phyloP scores from a whole-genome alignment of 2,888 invertebrate species.

The Polyommatus icarus region DNA sequence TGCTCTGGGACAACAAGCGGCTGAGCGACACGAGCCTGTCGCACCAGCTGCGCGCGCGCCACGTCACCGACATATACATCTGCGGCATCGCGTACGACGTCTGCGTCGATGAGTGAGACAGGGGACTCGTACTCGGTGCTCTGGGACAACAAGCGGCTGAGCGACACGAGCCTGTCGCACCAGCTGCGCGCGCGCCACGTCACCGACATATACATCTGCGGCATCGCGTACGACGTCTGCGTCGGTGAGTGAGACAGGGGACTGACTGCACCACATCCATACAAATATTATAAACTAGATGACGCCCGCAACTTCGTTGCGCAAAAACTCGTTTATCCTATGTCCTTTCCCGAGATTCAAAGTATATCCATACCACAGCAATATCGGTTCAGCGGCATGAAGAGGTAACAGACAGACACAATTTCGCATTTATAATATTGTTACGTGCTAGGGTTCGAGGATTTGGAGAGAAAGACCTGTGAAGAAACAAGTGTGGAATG shows the following conservation, averaged over 20 bases:
- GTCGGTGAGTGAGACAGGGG: constrained; percentile 82
- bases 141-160: constrained; percentile 97
- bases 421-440: too few species aligned
- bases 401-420: too few species aligned
- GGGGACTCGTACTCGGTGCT: constrained; percentile 98
- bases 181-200: constrained; percentile 89
- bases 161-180: constrained; percentile 90
- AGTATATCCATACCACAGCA: too few species aligned
- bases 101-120: constrained; percentile 86
- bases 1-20: constrained; percentile 99
- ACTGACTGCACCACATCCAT: not conserved
- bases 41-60: constrained; percentile 87
- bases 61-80: constrained; percentile 94
- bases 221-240: constrained; percentile 97
- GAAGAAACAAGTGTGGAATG: too few species aligned
- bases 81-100: constrained; percentile 98
- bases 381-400: too few species aligned
- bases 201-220: constrained; percentile 96
- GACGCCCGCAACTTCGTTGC: too few species aligned
- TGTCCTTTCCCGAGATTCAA: too few species aligned
- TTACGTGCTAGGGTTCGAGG: too few species aligned
- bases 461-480: too few species aligned
- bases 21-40: constrained; percentile 91
- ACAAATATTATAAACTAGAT: too few species aligned
- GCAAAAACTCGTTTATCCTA: too few species aligned